Evolutionary conservation across 2,888 invertebrate species (phyloP).

Genomic region (Empis stercorea): DNA sequence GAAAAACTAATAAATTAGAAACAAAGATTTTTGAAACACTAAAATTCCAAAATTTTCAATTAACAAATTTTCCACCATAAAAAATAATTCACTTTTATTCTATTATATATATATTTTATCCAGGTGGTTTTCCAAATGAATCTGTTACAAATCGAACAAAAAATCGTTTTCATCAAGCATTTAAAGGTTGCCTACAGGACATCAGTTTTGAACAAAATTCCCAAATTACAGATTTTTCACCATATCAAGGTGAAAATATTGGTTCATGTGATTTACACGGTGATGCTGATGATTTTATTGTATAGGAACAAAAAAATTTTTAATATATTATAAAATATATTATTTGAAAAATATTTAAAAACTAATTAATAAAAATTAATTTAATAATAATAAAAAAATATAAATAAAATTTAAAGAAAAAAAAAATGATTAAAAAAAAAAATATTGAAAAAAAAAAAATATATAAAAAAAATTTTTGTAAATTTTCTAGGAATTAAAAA

Average conservation of each 20-base stretch:
- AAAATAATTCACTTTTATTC: too few relatives aligned
- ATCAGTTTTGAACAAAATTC: conserved; percentile 38
- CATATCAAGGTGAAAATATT: conserved; percentile 45
- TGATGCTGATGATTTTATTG: conserved; percentile 30
- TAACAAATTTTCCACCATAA: too few relatives aligned
- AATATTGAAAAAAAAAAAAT: conserved; percentile 12
- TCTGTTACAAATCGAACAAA: conserved; percentile 35
- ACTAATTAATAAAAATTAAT: too few relatives aligned
- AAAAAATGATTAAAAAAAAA: conserved; percentile 1
- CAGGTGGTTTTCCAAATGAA: conserved; percentile 44
- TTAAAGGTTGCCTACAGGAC: conserved; percentile 47
- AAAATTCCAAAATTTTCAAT: too few relatives aligned
- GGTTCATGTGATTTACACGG: conserved; percentile 41
- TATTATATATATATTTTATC: too few relatives aligned
- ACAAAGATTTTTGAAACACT: too few relatives aligned
- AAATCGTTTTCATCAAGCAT: conserved; percentile 41
- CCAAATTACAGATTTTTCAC: conserved; percentile 41
- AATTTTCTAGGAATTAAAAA: conserved; percentile 25
- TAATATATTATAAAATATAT: too few relatives aligned
- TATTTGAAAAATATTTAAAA: too few relatives aligned
- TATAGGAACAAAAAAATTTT: too few relatives aligned
- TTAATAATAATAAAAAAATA: conserved; percentile 12
- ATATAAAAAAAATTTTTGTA: conserved; percentile 21
- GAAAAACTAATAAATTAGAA: too few relatives aligned
- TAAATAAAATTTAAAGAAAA: conserved; percentile 13